Evolutionary conservation across 2,113 vertebrate genomes (phyloP).

Genomic region (Trogon surrucura): DNA sequence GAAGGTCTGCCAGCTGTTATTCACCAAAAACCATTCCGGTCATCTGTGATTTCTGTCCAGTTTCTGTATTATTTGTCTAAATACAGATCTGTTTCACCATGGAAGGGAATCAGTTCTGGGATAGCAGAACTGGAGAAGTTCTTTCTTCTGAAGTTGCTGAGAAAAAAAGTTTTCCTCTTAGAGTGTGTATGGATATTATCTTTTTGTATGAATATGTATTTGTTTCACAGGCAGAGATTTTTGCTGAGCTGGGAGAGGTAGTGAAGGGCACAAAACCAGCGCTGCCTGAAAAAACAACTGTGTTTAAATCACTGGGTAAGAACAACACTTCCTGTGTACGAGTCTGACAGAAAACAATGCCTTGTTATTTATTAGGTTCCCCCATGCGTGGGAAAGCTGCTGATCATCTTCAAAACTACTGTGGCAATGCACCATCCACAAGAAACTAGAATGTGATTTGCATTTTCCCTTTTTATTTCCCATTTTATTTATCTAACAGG

Average conservation of each 20-base stretch:
- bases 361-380: neutral
- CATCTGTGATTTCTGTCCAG: neutral
- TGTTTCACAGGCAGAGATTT: slow-evolving; percentile 85
- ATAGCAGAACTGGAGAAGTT: neutral
- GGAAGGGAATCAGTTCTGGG: neutral
- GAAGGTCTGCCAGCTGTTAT: neutral
- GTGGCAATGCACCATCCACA: neutral
- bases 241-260: slow-evolving; percentile 93
- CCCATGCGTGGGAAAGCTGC: slow-evolving; percentile 19
- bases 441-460: neutral
- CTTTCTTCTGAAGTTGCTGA: neutral
- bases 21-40: neutral
- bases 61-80: neutral
- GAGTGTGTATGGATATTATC: neutral
- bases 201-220: neutral
- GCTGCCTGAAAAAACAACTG: slow-evolving; percentile 86
- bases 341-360: slow-evolving; percentile 27
- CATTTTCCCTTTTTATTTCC: neutral
- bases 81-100: neutral
- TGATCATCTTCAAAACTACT: neutral
- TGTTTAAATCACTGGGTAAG: slow-evolving; percentile 97
- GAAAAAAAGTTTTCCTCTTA: neutral
- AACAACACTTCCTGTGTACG: neutral
- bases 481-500: neutral
- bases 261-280: slow-evolving; percentile 86